Conservation (phyloP, 2,888 invertebrate genomes). For the Spialia ferax region DNA sequence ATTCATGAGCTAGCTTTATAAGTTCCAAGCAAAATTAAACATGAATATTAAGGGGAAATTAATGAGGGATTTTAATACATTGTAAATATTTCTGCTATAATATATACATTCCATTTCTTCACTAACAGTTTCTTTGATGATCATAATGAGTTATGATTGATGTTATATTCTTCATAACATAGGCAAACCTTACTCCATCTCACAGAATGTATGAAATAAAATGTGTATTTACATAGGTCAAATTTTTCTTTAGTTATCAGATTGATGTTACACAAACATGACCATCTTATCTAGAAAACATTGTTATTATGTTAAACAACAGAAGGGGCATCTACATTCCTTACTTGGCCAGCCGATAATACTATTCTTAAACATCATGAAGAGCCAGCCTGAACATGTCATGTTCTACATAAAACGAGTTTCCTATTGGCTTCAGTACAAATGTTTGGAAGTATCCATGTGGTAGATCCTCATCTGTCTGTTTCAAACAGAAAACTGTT, state of each 20-base stretch:
- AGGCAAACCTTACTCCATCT: background rate
- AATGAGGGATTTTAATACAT: background rate
- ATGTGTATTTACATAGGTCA: no score
- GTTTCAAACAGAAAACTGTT: conserved; percentile 78
- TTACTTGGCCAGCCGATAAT: conserved; percentile 31
- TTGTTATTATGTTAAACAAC: conserved; percentile 40
- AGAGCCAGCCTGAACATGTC: conserved; percentile 98
- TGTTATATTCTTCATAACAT: background rate
- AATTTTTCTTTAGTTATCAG: background rate
- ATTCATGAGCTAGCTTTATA: background rate
- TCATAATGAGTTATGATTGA: no score
- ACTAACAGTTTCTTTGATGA: no score
- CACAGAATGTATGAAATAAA: no score
- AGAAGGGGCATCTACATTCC: conserved; percentile 41
- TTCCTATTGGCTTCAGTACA: conserved; percentile 95
- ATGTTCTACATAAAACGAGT: conserved; percentile 97
- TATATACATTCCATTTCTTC: background rate
- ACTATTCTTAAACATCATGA: conserved; percentile 88
- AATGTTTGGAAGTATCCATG: conserved; percentile 98
- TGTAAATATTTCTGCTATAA: background rate
- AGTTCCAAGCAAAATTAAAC: background rate
- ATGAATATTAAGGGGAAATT: background rate
- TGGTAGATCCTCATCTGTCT: conserved; percentile 98
- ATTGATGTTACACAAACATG: conserved; percentile 8
- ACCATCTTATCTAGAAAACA: background rate